Conservation (phyloP, 2,797 vertebrate species). For the Aeoliscus strigatus region DNA sequence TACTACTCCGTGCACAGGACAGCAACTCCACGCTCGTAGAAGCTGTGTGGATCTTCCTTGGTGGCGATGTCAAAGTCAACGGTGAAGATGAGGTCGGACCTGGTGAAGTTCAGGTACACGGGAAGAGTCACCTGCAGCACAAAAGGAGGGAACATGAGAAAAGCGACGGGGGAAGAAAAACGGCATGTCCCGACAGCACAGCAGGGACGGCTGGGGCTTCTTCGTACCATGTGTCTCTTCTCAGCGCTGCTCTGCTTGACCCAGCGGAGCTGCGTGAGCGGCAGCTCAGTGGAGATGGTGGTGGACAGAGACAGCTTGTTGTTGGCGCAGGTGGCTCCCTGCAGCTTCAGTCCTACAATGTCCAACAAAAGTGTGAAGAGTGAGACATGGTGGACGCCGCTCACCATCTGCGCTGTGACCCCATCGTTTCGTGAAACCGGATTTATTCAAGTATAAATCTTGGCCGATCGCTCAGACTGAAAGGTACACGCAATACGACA, state of each 20-base stretch:
- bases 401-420: too few relatives aligned
- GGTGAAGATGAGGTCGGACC: conserved; percentile 95
- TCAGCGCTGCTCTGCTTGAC: conserved; percentile 84
- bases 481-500: too few relatives aligned
- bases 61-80: conserved; percentile 97
- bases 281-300: conserved; percentile 90
- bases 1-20: conserved; percentile 94
- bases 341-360: conserved; percentile 84
- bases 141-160: not conserved
- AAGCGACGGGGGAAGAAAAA: not conserved
- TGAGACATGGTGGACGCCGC: too few relatives aligned
- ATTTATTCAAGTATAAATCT: too few relatives aligned
- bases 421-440: too few relatives aligned
- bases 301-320: conserved; percentile 94
- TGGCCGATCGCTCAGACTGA: too few relatives aligned
- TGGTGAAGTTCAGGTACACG: conserved; percentile 97
- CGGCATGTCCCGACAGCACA: too few relatives aligned
- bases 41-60: conserved; percentile 95
- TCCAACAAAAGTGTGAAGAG: not conserved
- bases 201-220: not conserved
- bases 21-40: conserved; percentile 96
- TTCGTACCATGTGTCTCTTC: conserved; percentile 84
- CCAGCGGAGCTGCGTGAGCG: conserved; percentile 96
- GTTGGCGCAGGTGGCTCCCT: conserved; percentile 90
- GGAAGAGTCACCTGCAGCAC: conserved; percentile 88